Evolutionary conservation across 2,113 vertebrate genomes (phyloP), one percentile per base, ranked within the genome.

Genomic region (Actinemys pallida): DNA sequence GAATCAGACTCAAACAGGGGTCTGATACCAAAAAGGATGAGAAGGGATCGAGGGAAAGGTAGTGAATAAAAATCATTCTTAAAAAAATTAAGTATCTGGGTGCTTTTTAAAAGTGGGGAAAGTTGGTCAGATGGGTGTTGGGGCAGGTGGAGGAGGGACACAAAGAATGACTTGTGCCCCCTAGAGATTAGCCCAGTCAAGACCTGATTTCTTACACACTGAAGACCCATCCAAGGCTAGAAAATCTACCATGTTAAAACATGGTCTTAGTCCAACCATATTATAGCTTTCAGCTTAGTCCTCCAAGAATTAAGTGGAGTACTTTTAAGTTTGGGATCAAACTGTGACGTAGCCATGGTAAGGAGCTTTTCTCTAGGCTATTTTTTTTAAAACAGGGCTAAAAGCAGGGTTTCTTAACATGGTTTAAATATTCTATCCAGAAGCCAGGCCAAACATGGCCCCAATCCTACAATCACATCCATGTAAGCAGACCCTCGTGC

Each of bases 401-500:
- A 6, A 79, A 84, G 85, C 24, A 81, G 87, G 88, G 4, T 39
- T 93, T 42, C 49, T 29, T 78, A 53, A 6, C 25, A 54, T 8
- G 35, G 76, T 1, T 0, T 24, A 27, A n/a, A 86, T 53, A 27
- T 4, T 91, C 92, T 54, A 39, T 90, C 27, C 91, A 56, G 83
- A 91, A 91, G 53, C 62, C 87, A 81, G 92, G 83, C 17, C 57
- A 83, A 2, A 2, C 17, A 19, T 24, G 86, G 47, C 25, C 2
- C 39, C 0, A 1, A 3, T 14, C 53, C 0, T 0, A 49, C 31
- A 4, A 0, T 52, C 25, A 45, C 75, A 65, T 80, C 13, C 13
- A 84, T 90, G n/a, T 59, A 72, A n/a, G 47, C 0, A 0, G 83
- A 54, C 20, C 24, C 19, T 12, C 47, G 47, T 11, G 2, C n/a